Evolutionary conservation across 2,888 invertebrate genomes (phyloP).

Genomic region (Rhagium mordax): DNA sequence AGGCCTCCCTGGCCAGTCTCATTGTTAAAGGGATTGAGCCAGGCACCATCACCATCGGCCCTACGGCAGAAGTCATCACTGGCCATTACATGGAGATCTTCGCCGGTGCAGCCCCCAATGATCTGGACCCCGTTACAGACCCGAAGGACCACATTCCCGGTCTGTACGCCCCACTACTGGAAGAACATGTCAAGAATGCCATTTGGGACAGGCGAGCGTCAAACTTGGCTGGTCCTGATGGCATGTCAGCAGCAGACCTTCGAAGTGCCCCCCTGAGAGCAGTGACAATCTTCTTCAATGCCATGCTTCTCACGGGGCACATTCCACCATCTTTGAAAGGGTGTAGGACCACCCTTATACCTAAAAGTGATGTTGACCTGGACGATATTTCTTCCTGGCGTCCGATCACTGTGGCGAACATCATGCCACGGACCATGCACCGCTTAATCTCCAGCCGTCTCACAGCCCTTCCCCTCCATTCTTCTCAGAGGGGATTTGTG

Average conservation of each 20-base stretch:
- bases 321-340: slow-evolving; percentile 19
- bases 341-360: slow-evolving; percentile 39
- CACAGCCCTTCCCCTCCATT: slow-evolving; percentile 17
- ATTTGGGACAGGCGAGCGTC: neutral
- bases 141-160: too few relatives aligned
- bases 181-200: neutral
- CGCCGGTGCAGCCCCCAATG: too few relatives aligned
- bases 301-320: neutral
- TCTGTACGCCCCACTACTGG: neutral
- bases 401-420: slow-evolving; percentile 42
- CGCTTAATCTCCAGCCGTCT: slow-evolving; percentile 30
- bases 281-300: neutral
- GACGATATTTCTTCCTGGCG: slow-evolving; percentile 30
- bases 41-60: too few relatives aligned
- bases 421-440: slow-evolving; percentile 31
- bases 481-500: slow-evolving; percentile 41
- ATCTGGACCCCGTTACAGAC: too few relatives aligned
- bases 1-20: too few relatives aligned
- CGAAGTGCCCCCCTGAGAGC: neutral
- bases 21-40: too few relatives aligned
- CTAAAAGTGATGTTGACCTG: slow-evolving; percentile 34
- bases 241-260: neutral
- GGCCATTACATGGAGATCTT: too few relatives aligned
- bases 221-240: neutral
- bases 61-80: too few relatives aligned